Conservation (phyloP, 2,888 invertebrate species). For the Thumatha senex region DNA sequence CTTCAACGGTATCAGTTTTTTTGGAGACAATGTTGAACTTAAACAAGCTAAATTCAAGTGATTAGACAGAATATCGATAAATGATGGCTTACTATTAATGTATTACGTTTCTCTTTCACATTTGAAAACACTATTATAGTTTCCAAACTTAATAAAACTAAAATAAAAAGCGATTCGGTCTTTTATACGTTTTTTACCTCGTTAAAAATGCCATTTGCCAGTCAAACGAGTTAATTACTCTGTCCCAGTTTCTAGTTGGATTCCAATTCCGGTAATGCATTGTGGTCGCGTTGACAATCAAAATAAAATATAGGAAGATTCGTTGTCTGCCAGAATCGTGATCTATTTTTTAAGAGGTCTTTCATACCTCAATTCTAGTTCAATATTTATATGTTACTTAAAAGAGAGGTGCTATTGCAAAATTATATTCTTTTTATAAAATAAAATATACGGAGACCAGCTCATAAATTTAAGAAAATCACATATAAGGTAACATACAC, state of each 20-base stretch:
- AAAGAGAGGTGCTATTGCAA: too few species aligned
- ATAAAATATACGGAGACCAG: not conserved
- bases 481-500: slow-evolving; percentile 26
- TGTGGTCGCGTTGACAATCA: slow-evolving; percentile 5
- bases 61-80: too few species aligned
- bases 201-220: slow-evolving; percentile 7
- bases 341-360: not conserved
- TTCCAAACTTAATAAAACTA: too few species aligned
- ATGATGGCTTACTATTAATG: too few species aligned
- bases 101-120: too few species aligned
- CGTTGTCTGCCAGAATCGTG: not conserved
- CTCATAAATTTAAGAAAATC: slow-evolving; percentile 26
- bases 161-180: not conserved
- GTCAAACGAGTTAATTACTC: slow-evolving; percentile 13
- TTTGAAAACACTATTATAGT: too few species aligned
- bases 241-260: slow-evolving; percentile 6
- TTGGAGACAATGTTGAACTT: too few species aligned
- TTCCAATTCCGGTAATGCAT: slow-evolving; percentile 8
- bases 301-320: slow-evolving; percentile 6
- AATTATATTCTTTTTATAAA: too few species aligned
- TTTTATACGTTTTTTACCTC: not conserved
- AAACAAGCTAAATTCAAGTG: too few species aligned
- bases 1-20: too few species aligned
- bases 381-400: not conserved
- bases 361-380: not conserved